phyloP scores from a whole-genome alignment of 2,888 invertebrate species.

The Amphipyra berbera region DNA sequence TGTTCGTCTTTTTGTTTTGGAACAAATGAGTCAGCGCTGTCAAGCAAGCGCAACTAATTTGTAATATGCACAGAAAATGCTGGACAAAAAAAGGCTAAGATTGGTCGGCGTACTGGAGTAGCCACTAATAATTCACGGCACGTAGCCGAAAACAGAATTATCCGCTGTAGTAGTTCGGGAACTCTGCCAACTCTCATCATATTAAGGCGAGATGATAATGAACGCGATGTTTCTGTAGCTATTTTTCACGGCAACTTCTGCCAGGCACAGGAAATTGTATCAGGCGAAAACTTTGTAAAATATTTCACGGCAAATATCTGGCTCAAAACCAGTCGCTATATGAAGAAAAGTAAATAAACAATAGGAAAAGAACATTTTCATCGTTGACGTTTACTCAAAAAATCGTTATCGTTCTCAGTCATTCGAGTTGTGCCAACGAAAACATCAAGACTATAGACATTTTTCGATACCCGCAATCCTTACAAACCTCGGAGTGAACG shows the following conservation, averaged over 20 bases:
- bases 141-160: conserved; percentile 85
- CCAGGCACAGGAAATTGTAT: conserved; percentile 57
- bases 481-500: conserved; percentile 64
- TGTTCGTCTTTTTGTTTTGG: background rate
- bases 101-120: conserved; percentile 60
- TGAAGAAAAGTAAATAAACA: conserved; percentile 34
- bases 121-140: conserved; percentile 79
- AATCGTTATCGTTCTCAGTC: conserved; percentile 58
- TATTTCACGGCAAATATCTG: conserved; percentile 19
- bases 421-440: conserved; percentile 55
- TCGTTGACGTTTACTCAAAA: conserved; percentile 43
- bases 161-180: conserved; percentile 75
- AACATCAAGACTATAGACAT: conserved; percentile 64
- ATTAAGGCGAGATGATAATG: conserved; percentile 84
- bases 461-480: conserved; percentile 68
- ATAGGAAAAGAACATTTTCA: conserved; percentile 32
- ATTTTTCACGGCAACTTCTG: conserved; percentile 66
- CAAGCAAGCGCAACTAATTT: conserved; percentile 36
- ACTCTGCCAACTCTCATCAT: conserved; percentile 86
- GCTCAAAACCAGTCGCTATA: conserved; percentile 11
- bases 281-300: conserved; percentile 53
- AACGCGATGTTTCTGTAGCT: conserved; percentile 73
- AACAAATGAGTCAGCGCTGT: conserved; percentile 15
- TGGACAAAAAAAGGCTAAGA: conserved; percentile 50
- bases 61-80: conserved; percentile 36